phyloP scores from a whole-genome alignment of 2,888 invertebrate species.

The Andrena chrysosceles region DNA sequence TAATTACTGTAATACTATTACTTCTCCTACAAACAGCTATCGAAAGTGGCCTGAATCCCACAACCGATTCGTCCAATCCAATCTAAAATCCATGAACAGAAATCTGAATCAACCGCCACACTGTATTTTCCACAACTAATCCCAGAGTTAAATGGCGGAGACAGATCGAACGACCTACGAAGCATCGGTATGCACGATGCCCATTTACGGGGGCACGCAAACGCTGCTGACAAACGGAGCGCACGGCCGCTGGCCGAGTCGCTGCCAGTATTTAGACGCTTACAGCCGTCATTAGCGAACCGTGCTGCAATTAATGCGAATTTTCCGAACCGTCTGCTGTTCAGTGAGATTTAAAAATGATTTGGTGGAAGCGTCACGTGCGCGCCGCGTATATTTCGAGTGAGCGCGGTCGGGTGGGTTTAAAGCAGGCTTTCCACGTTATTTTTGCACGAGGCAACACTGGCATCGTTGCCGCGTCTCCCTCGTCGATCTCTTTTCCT shows the following conservation, averaged over 20 bases:
- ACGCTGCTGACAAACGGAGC: not conserved
- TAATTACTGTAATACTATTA: no score
- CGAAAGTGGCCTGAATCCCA: no score
- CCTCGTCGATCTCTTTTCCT: slow-evolving; percentile 59
- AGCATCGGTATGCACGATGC: not conserved
- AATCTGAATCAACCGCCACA: no score
- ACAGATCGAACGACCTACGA: slow-evolving; percentile 11
- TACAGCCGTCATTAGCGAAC: slow-evolving; percentile 28
- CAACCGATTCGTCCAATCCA: no score
- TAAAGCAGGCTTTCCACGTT: slow-evolving; percentile 77
- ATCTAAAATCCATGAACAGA: no score
- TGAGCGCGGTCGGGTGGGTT: slow-evolving; percentile 67
- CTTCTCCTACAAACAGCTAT: no score
- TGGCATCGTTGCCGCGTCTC: slow-evolving; percentile 77
- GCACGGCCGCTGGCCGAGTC: not conserved
- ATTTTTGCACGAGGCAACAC: slow-evolving; percentile 77
- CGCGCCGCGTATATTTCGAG: slow-evolving; percentile 63
- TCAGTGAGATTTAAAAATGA: slow-evolving; percentile 61
- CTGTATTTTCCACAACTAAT: no score
- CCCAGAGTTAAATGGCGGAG: not conserved
- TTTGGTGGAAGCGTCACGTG: slow-evolving; percentile 37
- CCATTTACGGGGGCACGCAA: slow-evolving; percentile 17
- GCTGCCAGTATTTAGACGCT: slow-evolving; percentile 2
- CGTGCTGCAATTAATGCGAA: slow-evolving; percentile 44
- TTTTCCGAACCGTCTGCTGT: slow-evolving; percentile 42